phyloP scores from a whole-genome alignment of 2,797 vertebrate genomes.

The Gambusia yucatana region DNA sequence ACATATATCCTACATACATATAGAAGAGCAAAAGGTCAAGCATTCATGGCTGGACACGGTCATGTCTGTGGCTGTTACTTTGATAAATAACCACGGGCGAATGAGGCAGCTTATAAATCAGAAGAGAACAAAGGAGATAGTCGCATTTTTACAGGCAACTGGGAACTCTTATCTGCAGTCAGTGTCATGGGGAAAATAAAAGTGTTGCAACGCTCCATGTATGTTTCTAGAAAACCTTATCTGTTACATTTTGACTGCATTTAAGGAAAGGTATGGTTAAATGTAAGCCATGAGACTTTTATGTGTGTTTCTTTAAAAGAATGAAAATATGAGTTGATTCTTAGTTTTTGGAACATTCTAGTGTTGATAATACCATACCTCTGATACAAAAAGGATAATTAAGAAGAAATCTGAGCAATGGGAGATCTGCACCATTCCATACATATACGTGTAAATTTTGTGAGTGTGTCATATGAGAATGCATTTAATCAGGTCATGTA shows the following conservation, averaged over 20 bases:
- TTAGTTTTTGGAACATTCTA: slow-evolving; percentile 6
- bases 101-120: slow-evolving; percentile 72
- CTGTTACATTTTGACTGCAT: slow-evolving; percentile 35
- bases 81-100: slow-evolving; percentile 67
- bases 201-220: slow-evolving; percentile 32
- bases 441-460: slow-evolving; percentile 2
- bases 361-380: neutral
- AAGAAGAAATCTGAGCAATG: neutral
- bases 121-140: slow-evolving; percentile 32
- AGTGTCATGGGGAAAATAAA: slow-evolving; percentile 58
- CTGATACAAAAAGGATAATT: neutral
- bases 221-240: slow-evolving; percentile 49
- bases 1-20: neutral
- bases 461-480: slow-evolving; percentile 6
- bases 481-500: slow-evolving; percentile 72
- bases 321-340: slow-evolving; percentile 12
- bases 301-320: slow-evolving; percentile 4
- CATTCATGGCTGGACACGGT: slow-evolving; percentile 48
- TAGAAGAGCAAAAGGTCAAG: slow-evolving; percentile 70
- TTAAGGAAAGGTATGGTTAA: slow-evolving; percentile 19
- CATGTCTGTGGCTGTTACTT: slow-evolving; percentile 61
- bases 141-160: slow-evolving; percentile 38
- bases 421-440: neutral
- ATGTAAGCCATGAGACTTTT: slow-evolving; percentile 9
- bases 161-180: slow-evolving; percentile 66